These are phyloP conservation scores for Forbesichthys papilliferus DNA, from an alignment of 2,113 vertebrate genomes.

Conservation along the genomic window DNA sequence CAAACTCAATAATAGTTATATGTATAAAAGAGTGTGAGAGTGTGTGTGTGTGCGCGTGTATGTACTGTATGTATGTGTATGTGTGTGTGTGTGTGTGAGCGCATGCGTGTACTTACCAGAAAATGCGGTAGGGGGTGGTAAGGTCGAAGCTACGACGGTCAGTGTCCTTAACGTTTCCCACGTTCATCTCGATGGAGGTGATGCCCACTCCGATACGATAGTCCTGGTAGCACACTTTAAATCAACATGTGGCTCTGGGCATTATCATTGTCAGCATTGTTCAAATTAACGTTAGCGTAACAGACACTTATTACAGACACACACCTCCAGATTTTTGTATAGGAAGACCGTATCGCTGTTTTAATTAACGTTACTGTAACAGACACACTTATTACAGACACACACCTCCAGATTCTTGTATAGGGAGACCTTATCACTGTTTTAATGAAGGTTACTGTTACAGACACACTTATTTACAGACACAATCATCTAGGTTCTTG, in stretches of 20 bases:
- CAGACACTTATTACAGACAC: no score
- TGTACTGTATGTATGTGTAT: conserved; percentile 57
- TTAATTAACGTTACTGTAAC: no score
- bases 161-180: conserved; percentile 88
- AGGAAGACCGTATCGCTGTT: no score
- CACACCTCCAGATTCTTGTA: neutral
- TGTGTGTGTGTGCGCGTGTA: neutral
- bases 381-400: neutral
- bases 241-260: neutral
- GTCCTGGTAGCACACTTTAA: conserved; percentile 75
- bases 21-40: neutral
- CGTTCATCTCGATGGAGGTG: conserved; percentile 93
- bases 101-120: conserved; percentile 78
- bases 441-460: no score
- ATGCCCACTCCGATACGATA: conserved; percentile 86
- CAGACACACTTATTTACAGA: neutral
- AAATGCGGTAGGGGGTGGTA: conserved; percentile 90
- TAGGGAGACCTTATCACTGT: no score
- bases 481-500: neutral
- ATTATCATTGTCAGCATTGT: no score
- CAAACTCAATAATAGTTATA: neutral
- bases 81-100: neutral
- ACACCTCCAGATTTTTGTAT: no score
- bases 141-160: conserved; percentile 89
- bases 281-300: no score